Evolutionary conservation across 2,797 vertebrate genomes (phyloP).

Genomic region (Sebastes vulpes): DNA sequence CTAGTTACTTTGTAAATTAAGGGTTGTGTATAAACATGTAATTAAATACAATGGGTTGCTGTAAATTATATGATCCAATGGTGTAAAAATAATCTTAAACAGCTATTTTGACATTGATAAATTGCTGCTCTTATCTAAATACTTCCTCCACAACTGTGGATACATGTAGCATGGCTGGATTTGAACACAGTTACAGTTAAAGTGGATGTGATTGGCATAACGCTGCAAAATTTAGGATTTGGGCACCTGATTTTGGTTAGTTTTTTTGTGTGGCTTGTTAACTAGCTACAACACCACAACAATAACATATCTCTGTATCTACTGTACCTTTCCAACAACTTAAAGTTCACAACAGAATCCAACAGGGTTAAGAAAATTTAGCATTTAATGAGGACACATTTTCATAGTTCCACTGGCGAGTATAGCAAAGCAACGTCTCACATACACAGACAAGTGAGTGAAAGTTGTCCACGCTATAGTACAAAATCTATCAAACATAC

Average conservation of each 20-base stretch:
- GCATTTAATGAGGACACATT: conserved; percentile 58
- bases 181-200: neutral
- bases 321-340: neutral
- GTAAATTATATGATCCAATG: neutral
- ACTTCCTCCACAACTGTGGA: neutral
- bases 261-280: neutral
- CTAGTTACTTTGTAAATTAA: neutral
- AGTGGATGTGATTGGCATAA: neutral
- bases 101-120: neutral
- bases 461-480: neutral
- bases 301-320: neutral
- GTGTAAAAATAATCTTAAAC: neutral
- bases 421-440: neutral
- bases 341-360: neutral
- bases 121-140: neutral
- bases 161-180: too few species aligned
- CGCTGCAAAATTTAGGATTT: too few species aligned
- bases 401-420: neutral
- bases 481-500: conserved; percentile 47
- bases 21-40: neutral
- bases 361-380: neutral
- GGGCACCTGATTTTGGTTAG: too few species aligned
- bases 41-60: neutral
- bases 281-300: rapidly evolving
- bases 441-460: conserved; percentile 7